Base-by-base conservation (phyloP, 2,888 invertebrate species). In the Cryptophagus acutangulus region DNA sequence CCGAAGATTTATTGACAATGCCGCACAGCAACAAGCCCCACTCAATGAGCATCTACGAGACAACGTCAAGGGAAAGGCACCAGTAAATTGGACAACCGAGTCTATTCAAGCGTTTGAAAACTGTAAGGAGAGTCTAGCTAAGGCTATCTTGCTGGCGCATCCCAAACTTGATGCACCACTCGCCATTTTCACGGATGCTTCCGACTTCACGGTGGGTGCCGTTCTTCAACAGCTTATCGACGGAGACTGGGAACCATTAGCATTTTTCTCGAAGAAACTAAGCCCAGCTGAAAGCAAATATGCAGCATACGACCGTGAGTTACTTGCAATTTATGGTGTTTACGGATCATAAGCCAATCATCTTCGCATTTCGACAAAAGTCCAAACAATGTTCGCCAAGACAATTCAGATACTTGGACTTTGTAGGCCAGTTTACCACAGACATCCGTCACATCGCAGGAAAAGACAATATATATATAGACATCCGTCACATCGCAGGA, bases 311-410 rank as follows among this genome's bases (percentile, higher is more conserved):
- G 64, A 69, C 35, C 9, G 42, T 2, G 48, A 48, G 25, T 25
- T 48, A 6, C 20, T 42, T 1, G 48, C 45, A 4, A 31, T 45
- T 6, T 41, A 40, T 14, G 3, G 30, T 41, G 9, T 25, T 17
- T 2, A 67, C 65, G 0, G 65, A 67, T 50, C 67, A 63, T 41
- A 66, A 63, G 29, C 65, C 64, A 1, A 37, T 67, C 2, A 44
- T 12, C 45, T 63, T 46, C 26, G 65, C 66, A 0, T 62, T 70
- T 37, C 12, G 36, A 3, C 46, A 58, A 41, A 55, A 55, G 9
- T 20, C 50, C 2, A 58, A 60, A 2, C 59, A 60, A 14, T 38
- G 38, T 15, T 38, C 65, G 1, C 67, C 65, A 0, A 36, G 66
- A 1, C 65, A 69, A 41, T 46, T 54, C 9, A 40, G 64, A 2